These are phyloP conservation scores for Notodonta ziczac DNA, from an alignment of 2,888 invertebrate species.

Conservation along the genomic window DNA sequence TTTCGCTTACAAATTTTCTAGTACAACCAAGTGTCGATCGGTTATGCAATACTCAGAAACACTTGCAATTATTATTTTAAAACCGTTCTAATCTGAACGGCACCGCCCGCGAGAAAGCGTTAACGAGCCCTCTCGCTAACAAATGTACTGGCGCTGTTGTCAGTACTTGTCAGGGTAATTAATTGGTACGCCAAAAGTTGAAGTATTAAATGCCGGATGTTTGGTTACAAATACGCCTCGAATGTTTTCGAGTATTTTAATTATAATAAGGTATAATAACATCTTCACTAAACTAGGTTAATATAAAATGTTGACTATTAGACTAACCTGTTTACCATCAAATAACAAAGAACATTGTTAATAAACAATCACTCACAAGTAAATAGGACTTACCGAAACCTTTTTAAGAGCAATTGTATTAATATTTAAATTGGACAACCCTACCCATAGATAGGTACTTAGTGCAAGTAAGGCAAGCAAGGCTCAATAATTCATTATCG, in stretches of 20 bases:
- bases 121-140: constrained; percentile 31
- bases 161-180: constrained; percentile 21
- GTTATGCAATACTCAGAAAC: constrained; percentile 62
- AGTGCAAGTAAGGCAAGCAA: constrained; percentile 14
- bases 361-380: no score
- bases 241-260: not conserved
- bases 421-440: not conserved
- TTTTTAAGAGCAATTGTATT: no score
- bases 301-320: not conserved
- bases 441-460: constrained; percentile 4
- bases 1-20: constrained; percentile 77
- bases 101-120: constrained; percentile 56
- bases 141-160: constrained; percentile 15
- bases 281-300: not conserved
- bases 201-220: constrained; percentile 13
- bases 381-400: no score
- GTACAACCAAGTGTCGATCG: constrained; percentile 44
- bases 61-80: constrained; percentile 75
- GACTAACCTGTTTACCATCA: no score
- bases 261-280: not conserved
- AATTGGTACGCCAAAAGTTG: constrained; percentile 15
- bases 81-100: constrained; percentile 68
- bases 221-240: not conserved
- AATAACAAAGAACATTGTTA: no score
- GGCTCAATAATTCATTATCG: constrained; percentile 26